Base-by-base conservation (phyloP, 2,888 invertebrate genomes). In the Pristionchus japonicus region DNA sequence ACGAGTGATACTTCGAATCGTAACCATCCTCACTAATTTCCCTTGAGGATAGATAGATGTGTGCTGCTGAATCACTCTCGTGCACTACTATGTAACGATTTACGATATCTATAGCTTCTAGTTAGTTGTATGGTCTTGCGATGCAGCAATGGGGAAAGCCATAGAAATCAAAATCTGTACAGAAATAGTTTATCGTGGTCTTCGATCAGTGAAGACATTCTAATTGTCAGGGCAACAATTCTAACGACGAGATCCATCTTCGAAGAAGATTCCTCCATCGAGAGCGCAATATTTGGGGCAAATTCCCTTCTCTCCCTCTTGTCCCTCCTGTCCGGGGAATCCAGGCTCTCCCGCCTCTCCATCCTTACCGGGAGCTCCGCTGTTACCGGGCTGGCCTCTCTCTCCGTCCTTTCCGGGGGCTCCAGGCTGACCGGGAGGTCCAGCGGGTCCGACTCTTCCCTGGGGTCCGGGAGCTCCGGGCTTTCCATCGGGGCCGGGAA, bases 381-480 rank as follows among this genome's bases (percentile, higher is more conserved):
- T 49, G n/a, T 31, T 49, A 31, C 82, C 82, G 27, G 82, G 82
- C 37, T 83, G 82, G 1, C 82, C 82, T 11, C 27, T 49, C 23
- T 31, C 20, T 83, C 82, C 82, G 27, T 83, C 17, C 17, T 52
- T 52, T 43, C 82, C 82, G 34, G 82, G 34, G 11, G 17, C 34
- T 11, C 82, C 82, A 52, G 17, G 9, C 34, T 83, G 43, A 2
- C 82, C 82, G 52, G 82, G 82, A 43, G 52, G 34, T 52, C 82
- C 82, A 83, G 82, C 82, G 52, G 82, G 82, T 49, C 82, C 82
- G 52, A 34, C 31, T 49, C 52, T 49, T 87, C 93, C 93, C 74
- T 89, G 86, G 88, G 90, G 89, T 83, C 93, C 93, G 87, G 90
- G 89, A n/a, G 88, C 77, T 83, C 93, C 93, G 88, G 91, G 91